Base-by-base conservation (phyloP, 2,113 vertebrate genomes). In the Himantopus leucocephalus region DNA sequence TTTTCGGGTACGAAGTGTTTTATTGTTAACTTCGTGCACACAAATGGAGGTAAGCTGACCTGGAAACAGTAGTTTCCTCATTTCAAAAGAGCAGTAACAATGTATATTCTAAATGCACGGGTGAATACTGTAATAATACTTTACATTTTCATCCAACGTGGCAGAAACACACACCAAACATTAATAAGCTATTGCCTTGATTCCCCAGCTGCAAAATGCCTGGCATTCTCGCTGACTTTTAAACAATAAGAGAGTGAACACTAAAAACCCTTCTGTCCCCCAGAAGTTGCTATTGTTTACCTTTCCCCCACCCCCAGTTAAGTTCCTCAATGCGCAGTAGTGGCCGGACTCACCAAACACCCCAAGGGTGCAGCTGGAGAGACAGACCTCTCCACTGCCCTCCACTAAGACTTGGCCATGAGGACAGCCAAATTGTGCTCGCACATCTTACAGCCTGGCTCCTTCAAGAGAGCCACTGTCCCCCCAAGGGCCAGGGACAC, bases 401-500 rank as follows among this genome's bases (percentile, higher is more conserved):
- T 4, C 1, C 6, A 10, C 50, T 47, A 29, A 32, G 30, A 21
- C 12, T 3, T 35, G 32, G 24, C 62, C 67, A 45, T 48, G 35
- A 10, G 50, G 26, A 67, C 71, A 68, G 26, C 11, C 41, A 30
- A 35, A 73, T 1, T 9, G 26, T 11, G 30, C 41, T 76, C 10
- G 0, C 48, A 56, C 8, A 21, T 9, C 60, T 47, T 41, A 58
- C 53, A 86, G 32, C 58, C 50, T 39, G 45, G 63, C 16, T 73
- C 17, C 88, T 63, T 63, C 47, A 5, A 43, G 85, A 70, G 14
- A 68, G 10, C 27, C 66, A 11, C 29, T 4, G 19, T 72, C 18
- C 39, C 32, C 56, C 45, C 29, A 15, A 0, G 8, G 45, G 60
- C 60, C 0, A 0, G 59, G 43, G 47, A 58, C n/a, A 18, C 21